phyloP scores from a whole-genome alignment of 2,113 vertebrate species.

The Urocitellus parryii region DNA sequence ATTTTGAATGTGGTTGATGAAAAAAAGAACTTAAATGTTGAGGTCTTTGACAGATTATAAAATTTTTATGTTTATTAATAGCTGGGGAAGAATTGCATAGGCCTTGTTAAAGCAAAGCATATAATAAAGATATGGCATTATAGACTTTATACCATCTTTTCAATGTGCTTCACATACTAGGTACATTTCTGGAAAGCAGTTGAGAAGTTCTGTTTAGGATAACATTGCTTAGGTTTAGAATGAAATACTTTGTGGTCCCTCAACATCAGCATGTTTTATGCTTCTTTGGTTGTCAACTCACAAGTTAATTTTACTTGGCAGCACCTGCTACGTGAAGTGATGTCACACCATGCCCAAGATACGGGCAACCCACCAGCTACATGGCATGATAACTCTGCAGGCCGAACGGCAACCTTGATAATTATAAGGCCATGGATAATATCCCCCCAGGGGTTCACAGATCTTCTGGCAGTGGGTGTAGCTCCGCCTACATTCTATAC shows the following conservation, averaged over 20 bases:
- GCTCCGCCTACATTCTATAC: slow-evolving; percentile 93
- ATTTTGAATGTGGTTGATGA: slow-evolving; percentile 81
- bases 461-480: slow-evolving; percentile 96
- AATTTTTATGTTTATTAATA: slow-evolving; percentile 79
- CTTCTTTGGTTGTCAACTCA: slow-evolving; percentile 58
- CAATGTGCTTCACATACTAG: background rate
- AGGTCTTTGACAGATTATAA: slow-evolving; percentile 79
- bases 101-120: slow-evolving; percentile 68
- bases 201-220: slow-evolving; percentile 71
- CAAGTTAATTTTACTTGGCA: slow-evolving; percentile 12
- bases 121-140: background rate
- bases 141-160: slow-evolving; percentile 29
- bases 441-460: slow-evolving; percentile 94
- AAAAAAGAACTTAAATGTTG: slow-evolving; percentile 73
- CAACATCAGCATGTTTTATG: background rate
- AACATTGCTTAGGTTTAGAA: slow-evolving; percentile 64
- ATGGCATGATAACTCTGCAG: slow-evolving; percentile 96
- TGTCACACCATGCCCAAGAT: slow-evolving; percentile 93
- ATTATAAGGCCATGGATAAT: slow-evolving; percentile 94
- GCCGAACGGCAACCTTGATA: slow-evolving; percentile 94
- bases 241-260: slow-evolving; percentile 48
- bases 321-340: background rate
- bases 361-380: slow-evolving; percentile 97
- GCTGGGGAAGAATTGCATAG: slow-evolving; percentile 71
- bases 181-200: slow-evolving; percentile 68